These are phyloP conservation scores for Meda fulgida DNA, from an alignment of 2,797 vertebrate species.

Conservation along the genomic window DNA sequence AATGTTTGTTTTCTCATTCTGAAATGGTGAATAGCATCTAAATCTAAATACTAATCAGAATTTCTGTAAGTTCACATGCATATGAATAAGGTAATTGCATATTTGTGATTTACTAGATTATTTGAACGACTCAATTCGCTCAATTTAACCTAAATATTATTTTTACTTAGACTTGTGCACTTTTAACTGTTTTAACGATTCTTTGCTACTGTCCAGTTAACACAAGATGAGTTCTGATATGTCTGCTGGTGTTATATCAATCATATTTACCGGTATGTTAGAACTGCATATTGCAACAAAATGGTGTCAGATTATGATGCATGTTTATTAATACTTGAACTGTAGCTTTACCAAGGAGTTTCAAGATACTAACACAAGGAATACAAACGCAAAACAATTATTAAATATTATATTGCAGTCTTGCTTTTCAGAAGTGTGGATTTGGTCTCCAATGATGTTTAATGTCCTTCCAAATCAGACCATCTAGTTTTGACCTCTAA, in stretches of 20 bases:
- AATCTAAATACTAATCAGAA: conserved; percentile 11
- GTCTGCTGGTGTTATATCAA: neutral
- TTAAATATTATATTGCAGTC: neutral
- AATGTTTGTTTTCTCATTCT: neutral
- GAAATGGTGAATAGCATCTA: neutral
- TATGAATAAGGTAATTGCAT: neutral
- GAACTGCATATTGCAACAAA: neutral
- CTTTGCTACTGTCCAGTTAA: conserved; percentile 3
- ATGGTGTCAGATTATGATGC: conserved; percentile 12
- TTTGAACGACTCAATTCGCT: neutral
- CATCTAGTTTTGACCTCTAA: neutral
- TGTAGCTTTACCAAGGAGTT: conserved; percentile 27
- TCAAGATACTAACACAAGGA: conserved; percentile 5
- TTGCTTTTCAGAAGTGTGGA: neutral
- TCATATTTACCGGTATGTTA: conserved; percentile 8
- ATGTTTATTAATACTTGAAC: conserved; percentile 40
- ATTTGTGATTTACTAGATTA: conserved; percentile 9
- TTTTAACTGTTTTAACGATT: neutral
- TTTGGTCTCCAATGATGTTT: neutral
- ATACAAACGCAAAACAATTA: conserved; percentile 16
- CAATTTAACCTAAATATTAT: neutral
- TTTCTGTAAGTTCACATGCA: conserved; percentile 9
- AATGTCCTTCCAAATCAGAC: neutral
- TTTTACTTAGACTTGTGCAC: neutral
- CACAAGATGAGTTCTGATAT: conserved; percentile 3